These are phyloP conservation scores for Lagopus muta DNA, from an alignment of 2,113 vertebrate species.

Conservation along the genomic window DNA sequence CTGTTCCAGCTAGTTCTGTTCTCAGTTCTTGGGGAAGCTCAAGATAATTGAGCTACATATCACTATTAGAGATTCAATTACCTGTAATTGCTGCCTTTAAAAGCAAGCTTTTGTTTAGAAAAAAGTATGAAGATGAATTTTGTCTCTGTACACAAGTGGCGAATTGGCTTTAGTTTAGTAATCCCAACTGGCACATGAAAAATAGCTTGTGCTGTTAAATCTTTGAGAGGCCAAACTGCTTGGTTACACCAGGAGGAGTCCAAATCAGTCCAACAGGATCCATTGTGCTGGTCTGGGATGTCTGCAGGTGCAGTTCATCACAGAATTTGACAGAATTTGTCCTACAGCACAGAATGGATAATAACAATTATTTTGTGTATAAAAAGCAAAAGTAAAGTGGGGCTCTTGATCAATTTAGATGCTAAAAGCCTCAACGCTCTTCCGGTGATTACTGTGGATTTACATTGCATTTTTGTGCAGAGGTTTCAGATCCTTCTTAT, in stretches of 20 bases:
- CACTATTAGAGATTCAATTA: slow-evolving; percentile 40
- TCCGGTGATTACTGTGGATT: background rate
- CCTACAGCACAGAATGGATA: background rate
- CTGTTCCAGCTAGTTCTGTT: background rate
- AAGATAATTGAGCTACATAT: slow-evolving; percentile 33
- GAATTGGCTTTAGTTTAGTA: background rate
- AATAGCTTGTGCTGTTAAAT: background rate
- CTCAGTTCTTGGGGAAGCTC: background rate
- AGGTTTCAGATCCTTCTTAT: background rate
- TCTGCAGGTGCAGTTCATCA: background rate
- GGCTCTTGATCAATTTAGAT: background rate
- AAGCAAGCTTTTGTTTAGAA: slow-evolving; percentile 28
- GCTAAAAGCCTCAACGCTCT: background rate
- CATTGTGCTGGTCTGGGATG: background rate
- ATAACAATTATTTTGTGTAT: background rate
- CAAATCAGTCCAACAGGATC: background rate
- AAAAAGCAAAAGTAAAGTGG: background rate
- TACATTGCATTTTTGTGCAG: background rate
- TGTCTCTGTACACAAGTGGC: background rate
- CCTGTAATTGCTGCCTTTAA: slow-evolving; percentile 37
- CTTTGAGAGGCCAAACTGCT: background rate
- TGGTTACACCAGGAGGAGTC: background rate
- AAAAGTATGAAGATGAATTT: background rate
- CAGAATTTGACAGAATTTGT: background rate
- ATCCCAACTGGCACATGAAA: background rate